phyloP scores from a whole-genome alignment of 2,113 vertebrate genomes.

The Upupa epops region DNA sequence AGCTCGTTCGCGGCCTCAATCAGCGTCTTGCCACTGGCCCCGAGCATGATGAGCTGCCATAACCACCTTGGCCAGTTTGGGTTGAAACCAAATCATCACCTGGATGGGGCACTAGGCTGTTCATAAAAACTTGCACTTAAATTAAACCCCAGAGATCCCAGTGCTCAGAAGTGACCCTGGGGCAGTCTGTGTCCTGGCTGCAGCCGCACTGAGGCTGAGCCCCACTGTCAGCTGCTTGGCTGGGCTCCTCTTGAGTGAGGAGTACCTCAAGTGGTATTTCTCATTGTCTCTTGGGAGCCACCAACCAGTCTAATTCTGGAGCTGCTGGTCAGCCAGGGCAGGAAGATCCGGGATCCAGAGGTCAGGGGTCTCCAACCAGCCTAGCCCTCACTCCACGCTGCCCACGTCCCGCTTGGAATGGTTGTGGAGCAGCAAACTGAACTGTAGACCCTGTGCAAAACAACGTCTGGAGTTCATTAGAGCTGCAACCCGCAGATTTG shows the following conservation, averaged over 20 bases:
- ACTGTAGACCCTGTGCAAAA: constrained; percentile 18
- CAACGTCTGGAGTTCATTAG: constrained; percentile 56
- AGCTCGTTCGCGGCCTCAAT: rapidly evolving
- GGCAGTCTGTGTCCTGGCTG: neutral
- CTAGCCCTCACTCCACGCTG: neutral
- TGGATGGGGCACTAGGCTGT: neutral
- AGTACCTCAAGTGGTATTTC: neutral
- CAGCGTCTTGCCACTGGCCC: rapidly evolving
- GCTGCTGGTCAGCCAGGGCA: rapidly evolving
- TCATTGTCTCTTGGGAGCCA: neutral
- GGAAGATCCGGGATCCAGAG: neutral
- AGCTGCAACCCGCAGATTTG: constrained; percentile 24
- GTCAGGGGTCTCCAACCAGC: neutral
- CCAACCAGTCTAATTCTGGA: neutral
- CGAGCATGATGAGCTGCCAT: neutral
- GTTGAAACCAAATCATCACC: neutral
- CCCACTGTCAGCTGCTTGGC: neutral
- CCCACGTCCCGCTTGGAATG: rapidly evolving
- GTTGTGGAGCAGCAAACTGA: neutral
- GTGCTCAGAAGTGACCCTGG: neutral
- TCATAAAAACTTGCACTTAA: neutral
- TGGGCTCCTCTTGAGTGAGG: neutral
- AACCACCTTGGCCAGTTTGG: rapidly evolving
- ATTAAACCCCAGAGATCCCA: rapidly evolving
- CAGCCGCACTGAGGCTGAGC: rapidly evolving